Conservation (phyloP, 2,888 invertebrate species). For the Himalopsyche kuldschensis region DNA sequence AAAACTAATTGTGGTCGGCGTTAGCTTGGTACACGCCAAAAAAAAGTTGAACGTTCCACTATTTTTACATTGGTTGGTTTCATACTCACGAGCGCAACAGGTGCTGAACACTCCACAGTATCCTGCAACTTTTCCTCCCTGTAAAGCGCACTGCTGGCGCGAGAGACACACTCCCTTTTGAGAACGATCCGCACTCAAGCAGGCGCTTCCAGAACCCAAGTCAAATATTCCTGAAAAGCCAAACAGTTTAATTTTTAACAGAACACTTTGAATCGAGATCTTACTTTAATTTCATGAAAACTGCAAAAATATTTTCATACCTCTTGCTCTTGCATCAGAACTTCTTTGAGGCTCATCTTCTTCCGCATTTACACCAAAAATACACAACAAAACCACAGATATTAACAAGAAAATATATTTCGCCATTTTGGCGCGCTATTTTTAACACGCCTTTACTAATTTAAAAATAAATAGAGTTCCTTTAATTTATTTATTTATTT, state of each 20-base stretch:
- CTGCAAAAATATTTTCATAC: background rate
- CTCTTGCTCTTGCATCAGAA: background rate
- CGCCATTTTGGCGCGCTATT: background rate
- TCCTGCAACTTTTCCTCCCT: constrained; percentile 58
- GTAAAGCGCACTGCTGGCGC: constrained; percentile 58
- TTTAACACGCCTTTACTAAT: background rate
- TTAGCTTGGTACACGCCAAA: too few species aligned
- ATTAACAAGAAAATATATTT: background rate
- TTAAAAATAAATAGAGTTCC: background rate
- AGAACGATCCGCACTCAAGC: constrained; percentile 49
- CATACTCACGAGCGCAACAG: constrained; percentile 54
- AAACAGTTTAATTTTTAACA: background rate
- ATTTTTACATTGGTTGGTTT: background rate
- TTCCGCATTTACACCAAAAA: background rate
- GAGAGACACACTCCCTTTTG: constrained; percentile 58
- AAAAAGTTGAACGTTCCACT: too few species aligned
- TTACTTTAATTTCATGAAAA: too few species aligned
- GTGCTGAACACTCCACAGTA: constrained; percentile 58
- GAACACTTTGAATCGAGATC: too few species aligned
- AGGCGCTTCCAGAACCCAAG: constrained; percentile 53
- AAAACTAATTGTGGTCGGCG: too few species aligned
- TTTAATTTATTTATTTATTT: too few species aligned
- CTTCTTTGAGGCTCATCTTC: background rate
- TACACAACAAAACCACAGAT: background rate
- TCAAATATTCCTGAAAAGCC: constrained; percentile 45